phyloP scores from a whole-genome alignment of 2,113 vertebrate genomes.

The Capreolus pygargus region DNA sequence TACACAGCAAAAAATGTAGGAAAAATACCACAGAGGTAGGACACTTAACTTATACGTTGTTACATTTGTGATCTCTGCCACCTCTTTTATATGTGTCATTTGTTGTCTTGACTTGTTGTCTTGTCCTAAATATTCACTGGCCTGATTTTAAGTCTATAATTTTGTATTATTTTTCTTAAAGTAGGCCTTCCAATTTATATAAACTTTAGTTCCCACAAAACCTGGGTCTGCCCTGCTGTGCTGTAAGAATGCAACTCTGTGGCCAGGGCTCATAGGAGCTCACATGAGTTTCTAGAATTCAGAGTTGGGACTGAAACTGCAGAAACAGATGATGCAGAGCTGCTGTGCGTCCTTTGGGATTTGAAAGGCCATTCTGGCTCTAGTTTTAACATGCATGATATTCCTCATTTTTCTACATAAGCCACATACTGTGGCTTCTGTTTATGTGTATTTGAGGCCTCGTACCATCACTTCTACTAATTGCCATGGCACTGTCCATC shows the following conservation, averaged over 20 bases:
- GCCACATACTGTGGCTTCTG: background rate
- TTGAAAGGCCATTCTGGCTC: background rate
- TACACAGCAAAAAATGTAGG: background rate
- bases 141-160: background rate
- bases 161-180: background rate
- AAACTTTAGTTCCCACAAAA: background rate
- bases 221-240: background rate
- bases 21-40: background rate
- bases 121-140: background rate
- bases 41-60: background rate
- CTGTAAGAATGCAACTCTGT: background rate
- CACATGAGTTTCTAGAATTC: background rate
- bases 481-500: background rate
- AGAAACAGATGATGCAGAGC: background rate
- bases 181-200: background rate
- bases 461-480: background rate
- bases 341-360: background rate
- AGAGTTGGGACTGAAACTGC: background rate
- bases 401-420: background rate
- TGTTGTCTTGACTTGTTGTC: background rate
- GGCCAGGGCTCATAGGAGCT: background rate
- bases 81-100: background rate
- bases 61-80: background rate
- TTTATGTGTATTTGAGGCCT: background rate
- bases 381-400: background rate